phyloP scores from a whole-genome alignment of 2,888 invertebrate genomes.

The Drosophila conformis region DNA sequence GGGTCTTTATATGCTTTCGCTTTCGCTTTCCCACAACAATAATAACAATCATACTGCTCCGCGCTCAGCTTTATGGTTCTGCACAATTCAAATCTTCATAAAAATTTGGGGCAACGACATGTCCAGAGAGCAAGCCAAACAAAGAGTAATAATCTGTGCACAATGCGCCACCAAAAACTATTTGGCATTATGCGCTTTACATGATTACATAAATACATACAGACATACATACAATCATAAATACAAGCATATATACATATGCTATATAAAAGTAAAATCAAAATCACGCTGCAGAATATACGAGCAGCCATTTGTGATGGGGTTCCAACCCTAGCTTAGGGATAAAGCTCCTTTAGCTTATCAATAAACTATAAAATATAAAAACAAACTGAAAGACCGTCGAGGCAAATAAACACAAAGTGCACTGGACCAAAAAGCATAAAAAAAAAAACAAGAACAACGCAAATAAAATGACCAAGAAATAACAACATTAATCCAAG shows the following conservation, averaged over 20 bases:
- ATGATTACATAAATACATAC: constrained; percentile 7
- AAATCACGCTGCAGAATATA: constrained; percentile 57
- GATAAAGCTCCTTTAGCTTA: constrained; percentile 62
- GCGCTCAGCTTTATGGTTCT: constrained; percentile 57
- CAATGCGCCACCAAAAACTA: constrained; percentile 48
- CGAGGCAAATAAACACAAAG: constrained; percentile 60
- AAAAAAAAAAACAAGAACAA: constrained; percentile 30
- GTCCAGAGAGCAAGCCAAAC: constrained; percentile 51
- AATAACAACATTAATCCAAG: constrained; percentile 30
- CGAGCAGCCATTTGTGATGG: constrained; percentile 35
- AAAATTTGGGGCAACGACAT: constrained; percentile 75
- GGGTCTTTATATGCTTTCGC: constrained; percentile 58
- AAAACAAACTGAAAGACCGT: constrained; percentile 20
- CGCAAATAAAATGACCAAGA: constrained; percentile 58
- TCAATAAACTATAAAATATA: constrained; percentile 76
- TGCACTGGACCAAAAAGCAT: constrained; percentile 72
- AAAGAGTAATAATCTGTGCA: constrained; percentile 48
- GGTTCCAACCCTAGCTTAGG: constrained; percentile 55
- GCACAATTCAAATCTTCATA: constrained; percentile 69
- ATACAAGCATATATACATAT: constrained; percentile 4
- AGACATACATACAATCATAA: background rate
- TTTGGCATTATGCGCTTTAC: constrained; percentile 46
- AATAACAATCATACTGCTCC: constrained; percentile 63
- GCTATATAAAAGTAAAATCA: constrained; percentile 57
- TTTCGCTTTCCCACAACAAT: constrained; percentile 63